Evolutionary conservation across 2,113 vertebrate species (phyloP), one percentile per base, ranked within the genome.

Genomic region (Brachyhypopomus gauderio): DNA sequence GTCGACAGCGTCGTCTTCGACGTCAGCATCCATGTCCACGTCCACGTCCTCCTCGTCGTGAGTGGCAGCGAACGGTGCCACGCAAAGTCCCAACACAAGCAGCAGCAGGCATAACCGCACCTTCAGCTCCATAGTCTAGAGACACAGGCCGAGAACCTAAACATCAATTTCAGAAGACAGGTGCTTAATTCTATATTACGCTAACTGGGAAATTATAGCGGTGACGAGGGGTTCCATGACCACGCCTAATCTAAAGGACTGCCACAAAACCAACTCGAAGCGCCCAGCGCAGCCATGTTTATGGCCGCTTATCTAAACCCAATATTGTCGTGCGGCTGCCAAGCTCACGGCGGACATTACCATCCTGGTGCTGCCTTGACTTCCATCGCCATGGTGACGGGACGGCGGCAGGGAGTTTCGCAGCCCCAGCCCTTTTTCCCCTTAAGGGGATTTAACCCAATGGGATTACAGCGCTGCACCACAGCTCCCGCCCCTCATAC

Each of bases 121-220:
- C 86, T 94, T 96, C 75, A 92, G 89, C 90, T 95, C 93, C 98
- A 99, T 98, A 75, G 84, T 95, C 97, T 99, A 89, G 4, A 85
- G 64, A 56, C 22, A 22, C 14, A 22, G 27, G 23, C n/a, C n/a
- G 19, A 62, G 66, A 38, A 19, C 12, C n/a, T n/a, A 27, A 23
- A 71, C 45, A 22, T 20, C 23, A 9, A 9, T 38, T 56, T 55
- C 14, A 25, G n/a, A 34, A 17, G n/a, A 30, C 14, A 4, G 3
- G 63, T 30, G 25, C 1, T 52, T 64, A 16, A 64, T 67, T 67
- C 20, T 20, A 36, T 30, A 67, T 67, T 52, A 12, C 14, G 12
- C 45, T 67, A 19, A 19, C 14, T 34, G 3, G 9, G 27, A 67
- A 67, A 67, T 67, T 20, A 67, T 19, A 67, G 64, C 8, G 22